Base-by-base conservation (phyloP, 2,888 invertebrate genomes). In the Drymonia ruficornis region DNA sequence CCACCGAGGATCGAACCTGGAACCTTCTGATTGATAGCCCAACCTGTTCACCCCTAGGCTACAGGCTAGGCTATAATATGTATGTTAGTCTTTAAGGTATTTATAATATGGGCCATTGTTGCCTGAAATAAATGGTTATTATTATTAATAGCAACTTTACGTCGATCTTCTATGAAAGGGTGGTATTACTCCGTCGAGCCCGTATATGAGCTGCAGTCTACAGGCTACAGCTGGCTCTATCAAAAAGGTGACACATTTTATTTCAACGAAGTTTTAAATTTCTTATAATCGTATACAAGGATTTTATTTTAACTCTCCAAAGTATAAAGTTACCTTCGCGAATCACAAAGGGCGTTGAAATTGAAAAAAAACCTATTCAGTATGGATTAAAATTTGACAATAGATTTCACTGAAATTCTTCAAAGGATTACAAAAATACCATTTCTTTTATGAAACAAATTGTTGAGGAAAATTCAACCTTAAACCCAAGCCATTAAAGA, bases 241-340 rank as follows among this genome's bases (percentile, higher is more conserved):
- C n/a, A n/a, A 9, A 13, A 36, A 36, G 9, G 9, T 36, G 36
- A 36, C n/a, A 36, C n/a, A 36, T n/a, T 36, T 36, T n/a, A n/a
- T 36, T 1, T n/a, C 8, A 34, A 34, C 1, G 1, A 1, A 34
- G 3, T 11, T 34, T 34, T 11, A 34, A 6, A 34, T 11, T 34
- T 7, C 28, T 28, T 28, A 28, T 28, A n/a, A n/a, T n/a, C n/a
- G n/a, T 9, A 4, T 6, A 36, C n/a, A 36, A 36, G n/a, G 36
- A 5, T 11, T 36, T 36, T 11, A 12, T n/a, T n/a, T 36, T n/a
- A 36, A n/a, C n/a, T 36, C 3, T 4, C 36, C 58, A 59, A 70
- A 58, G 59, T 67, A 50, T 69, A 51, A 44, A 57, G 58, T 67
- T 69, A 60, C 70, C 9, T 40, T 16, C 11, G 56, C 55, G 59